Evolutionary conservation across 2,797 vertebrate species (phyloP), one percentile per base, ranked within the genome.

Genomic region (Xenops minutus): DNA sequence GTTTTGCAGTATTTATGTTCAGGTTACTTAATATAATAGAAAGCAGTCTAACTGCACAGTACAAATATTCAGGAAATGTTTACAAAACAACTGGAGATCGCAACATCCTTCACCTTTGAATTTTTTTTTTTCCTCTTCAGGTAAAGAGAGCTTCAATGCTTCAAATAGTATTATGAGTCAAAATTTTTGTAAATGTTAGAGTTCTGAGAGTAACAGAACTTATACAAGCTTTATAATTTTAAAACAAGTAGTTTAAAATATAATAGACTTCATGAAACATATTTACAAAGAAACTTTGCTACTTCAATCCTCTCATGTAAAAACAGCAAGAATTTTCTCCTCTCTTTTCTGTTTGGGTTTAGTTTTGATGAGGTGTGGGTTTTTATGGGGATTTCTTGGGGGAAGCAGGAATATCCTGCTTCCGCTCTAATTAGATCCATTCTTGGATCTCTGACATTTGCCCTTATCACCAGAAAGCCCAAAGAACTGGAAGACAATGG

Each of bases 311-410:
- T 84, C 26, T 81, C 27, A 43, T 55, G n/a, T 46, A 26, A 82
- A 49, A 73, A 11, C 76, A 43, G 32, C 12, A 27, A 63, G n/a
- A 24, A 14, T 54, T 30, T 37, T 10, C 4, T 21, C 8, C 7
- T 22, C 27, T 52, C 12, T 67, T 73, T 34, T 39, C 15, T 52
- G 17, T 29, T 21, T 36, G 43, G 23, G 17, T 36, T 49, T 49
- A 14, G n/a, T 20, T 43, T 30, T 43, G 29, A 29, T 43, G 10
- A 23, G 16, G 10, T 18, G 2, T 6, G 13, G 4, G n/a, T 13
- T n/a, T 34, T 32, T n/a, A 6, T 17, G 21, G 19, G 24, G 1
- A 3, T 22, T 18, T 29, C n/a, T n/a, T n/a, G n/a, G n/a, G n/a
- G n/a, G n/a, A n/a, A n/a, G n/a, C n/a, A n/a, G n/a, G n/a, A n/a